These are phyloP conservation scores for Nephila pilipes DNA, from an alignment of 1,140 invertebrate genomes.

Conservation along the genomic window DNA sequence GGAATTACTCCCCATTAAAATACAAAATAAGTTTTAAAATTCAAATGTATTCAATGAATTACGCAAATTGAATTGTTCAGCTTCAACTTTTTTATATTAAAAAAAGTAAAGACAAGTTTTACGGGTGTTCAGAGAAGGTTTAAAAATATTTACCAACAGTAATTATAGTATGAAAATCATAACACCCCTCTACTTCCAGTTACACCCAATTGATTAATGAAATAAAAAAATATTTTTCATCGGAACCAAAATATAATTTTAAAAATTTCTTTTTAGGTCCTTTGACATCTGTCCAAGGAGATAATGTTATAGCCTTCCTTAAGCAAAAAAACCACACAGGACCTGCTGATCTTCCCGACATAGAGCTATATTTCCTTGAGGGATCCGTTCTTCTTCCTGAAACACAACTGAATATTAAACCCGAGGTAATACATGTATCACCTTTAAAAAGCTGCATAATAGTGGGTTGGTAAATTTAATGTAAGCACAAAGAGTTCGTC, in stretches of 20 bases:
- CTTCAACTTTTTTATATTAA: too few relatives aligned
- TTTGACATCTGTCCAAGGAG: constrained; percentile 44
- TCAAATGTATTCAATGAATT: too few relatives aligned
- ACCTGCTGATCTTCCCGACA: not conserved
- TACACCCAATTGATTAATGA: not conserved
- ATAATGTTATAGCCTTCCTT: constrained; percentile 18
- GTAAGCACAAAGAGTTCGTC: too few relatives aligned
- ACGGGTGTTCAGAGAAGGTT: too few relatives aligned
- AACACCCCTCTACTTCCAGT: not conserved
- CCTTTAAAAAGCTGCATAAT: too few relatives aligned
- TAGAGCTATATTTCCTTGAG: constrained; percentile 33
- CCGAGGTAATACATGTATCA: not conserved
- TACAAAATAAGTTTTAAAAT: too few relatives aligned
- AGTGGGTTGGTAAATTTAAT: too few relatives aligned
- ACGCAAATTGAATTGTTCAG: too few relatives aligned
- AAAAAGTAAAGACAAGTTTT: too few relatives aligned
- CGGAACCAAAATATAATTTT: not conserved
- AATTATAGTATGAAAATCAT: not conserved
- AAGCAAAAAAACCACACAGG: not conserved
- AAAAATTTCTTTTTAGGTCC: not conserved
- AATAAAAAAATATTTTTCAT: not conserved
- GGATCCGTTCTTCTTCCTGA: not conserved
- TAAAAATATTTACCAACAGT: not conserved
- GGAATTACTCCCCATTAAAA: too few relatives aligned
- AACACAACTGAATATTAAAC: not conserved